Conservation (phyloP, 2,113 vertebrate species). For the Anolis carolinensis region DNA sequence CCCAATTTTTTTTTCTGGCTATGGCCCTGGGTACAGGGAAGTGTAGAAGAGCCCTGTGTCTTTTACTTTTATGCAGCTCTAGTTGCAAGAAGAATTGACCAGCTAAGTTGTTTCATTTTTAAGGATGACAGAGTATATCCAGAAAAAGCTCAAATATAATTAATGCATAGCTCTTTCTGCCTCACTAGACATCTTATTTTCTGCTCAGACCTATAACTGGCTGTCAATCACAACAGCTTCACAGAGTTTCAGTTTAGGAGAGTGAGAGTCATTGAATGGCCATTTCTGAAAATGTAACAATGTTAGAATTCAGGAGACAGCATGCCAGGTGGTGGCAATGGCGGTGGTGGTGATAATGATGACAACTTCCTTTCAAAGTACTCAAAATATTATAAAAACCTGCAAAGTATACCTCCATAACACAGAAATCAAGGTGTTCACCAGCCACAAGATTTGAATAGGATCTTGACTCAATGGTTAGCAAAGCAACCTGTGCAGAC, state of each 20-base stretch:
- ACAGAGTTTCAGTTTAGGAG: constrained; percentile 27
- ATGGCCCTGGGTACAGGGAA: too few relatives aligned
- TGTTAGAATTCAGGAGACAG: constrained; percentile 16
- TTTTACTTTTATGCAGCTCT: constrained; percentile 19
- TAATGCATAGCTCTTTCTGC: constrained; percentile 30
- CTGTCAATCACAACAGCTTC: constrained; percentile 10
- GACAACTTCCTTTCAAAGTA: too few relatives aligned
- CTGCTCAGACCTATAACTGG: constrained; percentile 34
- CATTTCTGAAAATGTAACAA: not conserved
- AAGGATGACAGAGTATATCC: constrained; percentile 24
- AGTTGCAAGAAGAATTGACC: constrained; percentile 42
- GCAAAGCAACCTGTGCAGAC: too few relatives aligned
- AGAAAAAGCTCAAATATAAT: constrained; percentile 37
- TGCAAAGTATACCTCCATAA: too few relatives aligned
- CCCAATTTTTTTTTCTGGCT: too few relatives aligned
- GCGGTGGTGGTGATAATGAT: too few relatives aligned
- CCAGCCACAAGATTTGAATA: too few relatives aligned
- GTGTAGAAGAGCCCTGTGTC: not conserved
- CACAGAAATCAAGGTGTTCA: too few relatives aligned
- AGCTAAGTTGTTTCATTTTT: constrained; percentile 41
- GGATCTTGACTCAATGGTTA: too few relatives aligned
- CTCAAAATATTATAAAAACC: too few relatives aligned
- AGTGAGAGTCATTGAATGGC: not conserved
- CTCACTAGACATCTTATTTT: constrained; percentile 17
- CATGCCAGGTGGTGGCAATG: not conserved